Conservation (phyloP, 1,140 invertebrate genomes). For the Euborellia annulipes region DNA sequence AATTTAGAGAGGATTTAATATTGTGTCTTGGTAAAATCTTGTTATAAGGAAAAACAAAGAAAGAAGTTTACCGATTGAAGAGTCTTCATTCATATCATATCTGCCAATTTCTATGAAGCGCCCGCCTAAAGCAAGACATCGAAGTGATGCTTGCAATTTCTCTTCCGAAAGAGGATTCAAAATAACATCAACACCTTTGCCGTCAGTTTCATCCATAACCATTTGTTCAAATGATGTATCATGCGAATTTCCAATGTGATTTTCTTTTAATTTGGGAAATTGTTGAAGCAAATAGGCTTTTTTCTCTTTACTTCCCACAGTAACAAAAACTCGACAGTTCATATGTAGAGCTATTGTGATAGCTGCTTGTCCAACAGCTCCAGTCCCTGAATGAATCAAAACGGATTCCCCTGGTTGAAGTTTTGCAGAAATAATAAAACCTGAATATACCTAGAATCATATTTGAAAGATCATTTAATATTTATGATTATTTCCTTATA, state of each 20-base stretch:
- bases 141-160: slow-evolving; percentile 49
- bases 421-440: slow-evolving; percentile 38
- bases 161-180: slow-evolving; percentile 51
- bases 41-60: no score
- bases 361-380: slow-evolving; percentile 72
- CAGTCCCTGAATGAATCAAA: slow-evolving; percentile 76
- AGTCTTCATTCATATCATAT: slow-evolving; percentile 50
- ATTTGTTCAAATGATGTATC: slow-evolving; percentile 43
- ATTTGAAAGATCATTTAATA: slow-evolving; percentile 52
- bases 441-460: no score
- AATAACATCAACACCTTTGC: slow-evolving; percentile 47
- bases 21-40: no score
- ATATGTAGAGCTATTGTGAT: slow-evolving; percentile 57
- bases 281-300: slow-evolving; percentile 53
- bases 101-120: slow-evolving; percentile 66
- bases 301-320: slow-evolving; percentile 60
- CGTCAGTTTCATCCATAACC: slow-evolving; percentile 36
- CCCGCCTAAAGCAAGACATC: slow-evolving; percentile 51
- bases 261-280: slow-evolving; percentile 40
- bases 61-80: slow-evolving; percentile 44
- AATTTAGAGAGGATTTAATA: no score
- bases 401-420: slow-evolving; percentile 52
- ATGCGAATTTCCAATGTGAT: slow-evolving; percentile 39
- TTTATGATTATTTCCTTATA: no score
- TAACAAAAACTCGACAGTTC: slow-evolving; percentile 55